Evolutionary conservation across 1,140 invertebrate species (phyloP), one percentile per base, ranked within the genome.

Genomic region (Drosophila virilis): DNA sequence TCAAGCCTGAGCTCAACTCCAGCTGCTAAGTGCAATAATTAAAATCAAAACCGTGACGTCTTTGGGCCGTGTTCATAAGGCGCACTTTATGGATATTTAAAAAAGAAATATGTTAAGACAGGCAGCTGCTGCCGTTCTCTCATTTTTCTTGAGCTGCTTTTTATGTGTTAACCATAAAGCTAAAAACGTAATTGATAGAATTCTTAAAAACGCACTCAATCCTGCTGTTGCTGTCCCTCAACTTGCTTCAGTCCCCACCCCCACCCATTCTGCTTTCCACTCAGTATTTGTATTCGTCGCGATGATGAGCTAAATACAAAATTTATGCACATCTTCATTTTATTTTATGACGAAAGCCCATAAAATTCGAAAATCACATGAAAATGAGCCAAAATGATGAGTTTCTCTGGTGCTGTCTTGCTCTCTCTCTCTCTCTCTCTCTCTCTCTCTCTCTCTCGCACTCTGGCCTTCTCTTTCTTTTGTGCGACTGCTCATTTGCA

Each of bases 301-400:
- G 58, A 61, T 55, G 71, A 72, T 66, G 69, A 80, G 40, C 52
- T 42, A 77, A 67, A 48, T 52, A 55, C 42, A 62, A 81, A 89
- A 88, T 88, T 88, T 88, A 88, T 88, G 84, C 84, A 74, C 84
- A 88, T 88, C 89, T 89, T 80, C 77, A 80, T 89, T 84, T 65
- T 61, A 65, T 89, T 89, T 88, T 88, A 88, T 89, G 84, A 88
- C 78, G 74, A 78, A 74, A 65, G 61, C 80, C 88, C 85, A 78
- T 88, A 89, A 89, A 88, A 84, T 88, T 80, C 78, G 82, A 73
- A 85, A 68, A 78, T 77, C 74, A 74, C 52, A 64, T 66, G 77
- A 69, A 88, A 84, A 89, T 76, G 68, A 65, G 68, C 45, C 45
- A 58, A 76, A 70, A 48, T 62, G 74, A 74, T 71, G 73, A 59